Conservation (phyloP, 2,797 vertebrate genomes). For the Masticophis lateralis region DNA sequence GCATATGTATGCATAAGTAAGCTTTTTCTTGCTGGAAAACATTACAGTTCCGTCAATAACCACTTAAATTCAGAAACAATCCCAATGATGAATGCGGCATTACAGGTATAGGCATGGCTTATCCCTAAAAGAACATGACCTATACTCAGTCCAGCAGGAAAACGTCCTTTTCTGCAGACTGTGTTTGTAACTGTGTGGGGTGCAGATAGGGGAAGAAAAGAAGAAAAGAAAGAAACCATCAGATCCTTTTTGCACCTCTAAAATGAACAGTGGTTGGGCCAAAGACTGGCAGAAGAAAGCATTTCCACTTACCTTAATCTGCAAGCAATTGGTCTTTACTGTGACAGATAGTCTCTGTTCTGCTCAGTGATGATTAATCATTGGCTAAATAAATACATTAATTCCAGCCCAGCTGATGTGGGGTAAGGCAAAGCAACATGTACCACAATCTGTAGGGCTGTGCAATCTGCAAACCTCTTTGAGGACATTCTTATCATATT, state of each 20-base stretch:
- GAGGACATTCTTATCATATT: neutral
- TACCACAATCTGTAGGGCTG: neutral
- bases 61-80: neutral
- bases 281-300: neutral
- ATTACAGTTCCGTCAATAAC: neutral
- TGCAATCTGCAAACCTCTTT: neutral
- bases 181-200: neutral
- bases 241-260: neutral
- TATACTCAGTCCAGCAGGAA: neutral
- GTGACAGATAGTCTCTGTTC: constrained; percentile 2
- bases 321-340: neutral
- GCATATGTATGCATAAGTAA: neutral
- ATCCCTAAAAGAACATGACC: neutral
- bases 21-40: neutral
- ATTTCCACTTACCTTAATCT: constrained; percentile 25
- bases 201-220: neutral
- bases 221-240: neutral
- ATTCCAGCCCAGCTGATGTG: neutral
- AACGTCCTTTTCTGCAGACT: neutral
- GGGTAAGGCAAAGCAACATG: neutral
- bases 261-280: constrained; percentile 4
- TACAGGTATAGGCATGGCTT: neutral
- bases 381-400: neutral
- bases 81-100: neutral
- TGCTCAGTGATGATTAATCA: constrained; percentile 9